Evolutionary conservation across 1,140 invertebrate species (phyloP), one percentile per base, ranked within the genome.

Genomic region (Eumaeus atala): DNA sequence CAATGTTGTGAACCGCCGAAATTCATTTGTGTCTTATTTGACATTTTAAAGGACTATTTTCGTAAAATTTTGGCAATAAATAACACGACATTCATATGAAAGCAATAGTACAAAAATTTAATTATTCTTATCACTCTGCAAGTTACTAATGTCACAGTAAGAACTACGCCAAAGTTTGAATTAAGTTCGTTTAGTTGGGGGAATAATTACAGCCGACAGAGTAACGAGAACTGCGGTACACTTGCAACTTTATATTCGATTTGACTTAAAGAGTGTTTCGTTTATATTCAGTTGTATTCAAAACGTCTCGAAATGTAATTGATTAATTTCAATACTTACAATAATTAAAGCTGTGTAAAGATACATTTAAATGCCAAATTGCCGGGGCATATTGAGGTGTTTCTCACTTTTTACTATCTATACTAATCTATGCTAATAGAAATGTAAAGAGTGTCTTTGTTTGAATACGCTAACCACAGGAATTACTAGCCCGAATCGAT

Each of bases 181-280:
- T 60, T 48, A 60, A 60, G 58, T 60, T 60, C 51, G 53, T 60
- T 50, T 56, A 60, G 55, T 52, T 49, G 34, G 40, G n/a, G 42
- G 54, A 12, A 38, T 60, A 56, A 60, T 56, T 56, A 51, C 51
- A 52, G 36, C 42, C 52, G 58, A 56, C 58, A 60, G 38, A 12
- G 40, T n/a, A 44, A 44, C 40, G 40, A 35, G n/a, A n/a, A 28
- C 21, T 28, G 21, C 21, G n/a, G 40, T 12, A 12, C n/a, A 40
- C 38, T 40, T 17, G 16, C 17, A 44, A 44, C 40, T 44, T 44
- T 44, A 28, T 28, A 44, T 44, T 44, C 40, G 10, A 14, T 44
- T 14, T 9, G 17, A 44, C 40, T 44, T 44, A 16, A 17, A 44
- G 6, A 9, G 40, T 44, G 9, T 44, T 44, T 44, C 16, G 40